These are phyloP conservation scores for Anodontia alba DNA, from an alignment of 2,888 invertebrate genomes.

Conservation along the genomic window DNA sequence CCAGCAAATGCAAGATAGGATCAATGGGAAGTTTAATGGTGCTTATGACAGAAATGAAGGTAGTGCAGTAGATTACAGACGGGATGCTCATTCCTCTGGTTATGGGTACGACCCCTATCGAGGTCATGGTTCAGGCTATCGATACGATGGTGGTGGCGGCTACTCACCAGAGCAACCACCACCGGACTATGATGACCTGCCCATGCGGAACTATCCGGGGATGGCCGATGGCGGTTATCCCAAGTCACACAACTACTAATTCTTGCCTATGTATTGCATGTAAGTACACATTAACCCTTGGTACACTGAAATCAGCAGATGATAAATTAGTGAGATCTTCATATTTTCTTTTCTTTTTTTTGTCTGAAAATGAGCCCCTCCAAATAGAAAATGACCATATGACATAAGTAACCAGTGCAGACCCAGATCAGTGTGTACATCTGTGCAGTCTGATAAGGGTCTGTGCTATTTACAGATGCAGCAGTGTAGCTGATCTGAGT, in stretches of 20 bases:
- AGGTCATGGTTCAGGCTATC: constrained; percentile 8
- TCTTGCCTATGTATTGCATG: constrained; percentile 30
- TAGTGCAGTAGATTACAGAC: background rate
- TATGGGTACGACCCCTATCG: constrained; percentile 9
- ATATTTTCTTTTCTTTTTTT: too few species aligned
- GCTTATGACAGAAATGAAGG: constrained; percentile 3
- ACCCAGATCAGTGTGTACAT: too few species aligned
- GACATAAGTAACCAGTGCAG: too few species aligned
- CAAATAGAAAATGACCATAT: too few species aligned
- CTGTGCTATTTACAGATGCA: too few species aligned
- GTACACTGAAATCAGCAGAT: too few species aligned
- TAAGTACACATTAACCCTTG: constrained; percentile 31
- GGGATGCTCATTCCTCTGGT: constrained; percentile 10
- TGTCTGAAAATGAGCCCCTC: too few species aligned
- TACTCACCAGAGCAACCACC: background rate
- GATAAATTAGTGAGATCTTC: too few species aligned
- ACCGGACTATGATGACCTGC: constrained; percentile 1
- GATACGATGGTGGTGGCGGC: background rate
- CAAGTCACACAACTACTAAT: constrained; percentile 48
- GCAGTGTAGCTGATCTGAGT: too few species aligned
- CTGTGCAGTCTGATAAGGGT: too few species aligned
- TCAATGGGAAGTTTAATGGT: constrained; percentile 10
- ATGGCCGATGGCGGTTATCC: constrained; percentile 36
- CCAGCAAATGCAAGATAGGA: constrained; percentile 6
- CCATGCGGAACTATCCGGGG: background rate